These are phyloP conservation scores for Cephalopachus bancanus DNA, from an alignment of 2,797 vertebrate species.

Conservation along the genomic window DNA sequence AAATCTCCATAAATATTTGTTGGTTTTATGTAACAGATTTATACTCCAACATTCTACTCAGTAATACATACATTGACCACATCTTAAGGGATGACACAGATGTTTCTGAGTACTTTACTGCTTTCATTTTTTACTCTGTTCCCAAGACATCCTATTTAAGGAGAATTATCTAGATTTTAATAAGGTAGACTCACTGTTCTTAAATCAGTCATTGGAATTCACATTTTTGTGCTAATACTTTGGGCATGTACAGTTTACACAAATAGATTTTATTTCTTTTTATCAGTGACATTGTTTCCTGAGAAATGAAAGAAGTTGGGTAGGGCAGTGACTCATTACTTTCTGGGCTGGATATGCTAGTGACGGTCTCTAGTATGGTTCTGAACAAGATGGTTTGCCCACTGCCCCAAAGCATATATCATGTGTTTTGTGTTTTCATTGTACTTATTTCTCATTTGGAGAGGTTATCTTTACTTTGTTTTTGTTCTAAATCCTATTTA, in stretches of 20 bases:
- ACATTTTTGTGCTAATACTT: not conserved
- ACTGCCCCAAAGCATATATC: not conserved
- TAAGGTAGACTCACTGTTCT: not conserved
- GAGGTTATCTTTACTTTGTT: not conserved
- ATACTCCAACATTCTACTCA: not conserved
- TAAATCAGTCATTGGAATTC: not conserved
- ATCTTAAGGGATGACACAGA: not conserved
- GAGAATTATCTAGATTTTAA: not conserved
- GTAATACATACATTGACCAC: not conserved
- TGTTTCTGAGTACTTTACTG: not conserved
- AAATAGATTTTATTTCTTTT: not conserved
- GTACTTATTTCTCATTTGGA: not conserved
- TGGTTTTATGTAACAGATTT: not conserved
- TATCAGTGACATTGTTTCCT: not conserved
- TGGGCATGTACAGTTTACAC: not conserved
- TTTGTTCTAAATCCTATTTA: conserved; percentile 4
- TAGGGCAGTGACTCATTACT: not conserved
- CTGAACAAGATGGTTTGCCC: not conserved
- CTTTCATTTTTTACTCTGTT: not conserved
- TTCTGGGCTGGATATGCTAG: not conserved
- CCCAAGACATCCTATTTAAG: not conserved
- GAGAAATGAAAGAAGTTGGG: not conserved
- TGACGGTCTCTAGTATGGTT: not conserved
- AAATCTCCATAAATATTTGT: not conserved
- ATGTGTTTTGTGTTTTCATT: not conserved